Base-by-base conservation (phyloP, 2,888 invertebrate species). In the Phortica okadai region DNA sequence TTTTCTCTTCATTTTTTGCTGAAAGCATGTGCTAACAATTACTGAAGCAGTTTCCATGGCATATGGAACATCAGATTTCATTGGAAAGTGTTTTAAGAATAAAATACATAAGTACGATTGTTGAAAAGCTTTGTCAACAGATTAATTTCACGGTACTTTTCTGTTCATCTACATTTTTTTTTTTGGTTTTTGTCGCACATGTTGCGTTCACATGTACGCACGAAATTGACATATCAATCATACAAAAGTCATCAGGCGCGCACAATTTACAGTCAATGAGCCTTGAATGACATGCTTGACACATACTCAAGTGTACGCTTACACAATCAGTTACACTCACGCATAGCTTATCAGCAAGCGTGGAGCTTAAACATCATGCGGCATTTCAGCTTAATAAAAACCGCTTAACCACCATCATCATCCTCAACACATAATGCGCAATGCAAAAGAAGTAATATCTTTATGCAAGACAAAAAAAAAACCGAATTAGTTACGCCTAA, bases 401-500 rank as follows among this genome's bases (percentile, higher is more conserved):
- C 50, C 50, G 50, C 50, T 11, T 50, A 2, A 50, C 6, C 45
- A 50, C 14, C 14, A 14, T 6, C 50, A 50, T 50, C 8, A 14
- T 50, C 50, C 10, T 59, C 16, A 59, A 21, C 7, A 14, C 21
- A 59, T n/a, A 14, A 7, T 58, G 21, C 21, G 50, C 33, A 33
- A 33, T 50, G 50, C 10, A 50, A 50, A 64, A 64, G 41, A 64
- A 33, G 64, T 33, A 33, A 64, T 33, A 33, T 33, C 33, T 33
- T 5, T 33, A 5, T 33, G 1, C 33, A 33, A 33, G 33, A 33
- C 33, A 33, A 33, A 33, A 74, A 73, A 78, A 78, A 85, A 83
- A 85, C 80, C 80, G 81, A 85, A 87, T 85, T 85, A 87, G 83
- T 85, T 80, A 83, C 83, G 87, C 85, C 79, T 82, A 87, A 85